phyloP scores from a whole-genome alignment of 2,113 vertebrate genomes.

The Seriola quinqueradiata region DNA sequence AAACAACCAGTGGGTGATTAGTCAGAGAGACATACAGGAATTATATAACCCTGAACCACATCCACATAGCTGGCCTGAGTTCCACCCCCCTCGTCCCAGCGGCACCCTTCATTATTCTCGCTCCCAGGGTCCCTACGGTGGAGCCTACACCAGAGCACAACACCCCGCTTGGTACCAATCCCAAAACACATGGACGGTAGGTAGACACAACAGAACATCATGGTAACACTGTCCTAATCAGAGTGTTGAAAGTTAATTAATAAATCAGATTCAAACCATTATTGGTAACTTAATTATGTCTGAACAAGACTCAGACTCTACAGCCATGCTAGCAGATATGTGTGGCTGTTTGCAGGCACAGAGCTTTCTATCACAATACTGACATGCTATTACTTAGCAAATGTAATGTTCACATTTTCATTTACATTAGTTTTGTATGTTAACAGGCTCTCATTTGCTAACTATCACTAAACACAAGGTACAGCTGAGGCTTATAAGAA shows the following conservation, averaged over 20 bases:
- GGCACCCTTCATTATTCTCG: not conserved
- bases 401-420: too few species aligned
- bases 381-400: too few species aligned
- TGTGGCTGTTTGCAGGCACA: too few species aligned
- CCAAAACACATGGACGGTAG: constrained; percentile 82
- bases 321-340: too few species aligned
- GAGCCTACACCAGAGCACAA: constrained; percentile 64
- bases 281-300: not conserved
- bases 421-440: too few species aligned
- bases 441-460: too few species aligned
- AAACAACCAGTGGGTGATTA: constrained; percentile 43
- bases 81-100: constrained; percentile 40
- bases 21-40: constrained; percentile 21
- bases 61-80: constrained; percentile 61
- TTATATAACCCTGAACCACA: constrained; percentile 49
- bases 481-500: too few species aligned
- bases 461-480: too few species aligned
- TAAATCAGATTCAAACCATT: not conserved
- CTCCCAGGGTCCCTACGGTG: constrained; percentile 31
- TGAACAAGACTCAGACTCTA: too few species aligned
- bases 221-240: not conserved
- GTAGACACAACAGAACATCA: not conserved
- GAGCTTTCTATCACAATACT: too few species aligned
- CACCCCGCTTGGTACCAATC: constrained; percentile 72
- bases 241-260: not conserved